Percentiles rank a stretch among this genome's conserved stretches.
These are phyloP conservation scores for Paedocypris micromegethes DNA, from an alignment of 2,797 vertebrate genomes.

Conservation along the genomic window DNA sequence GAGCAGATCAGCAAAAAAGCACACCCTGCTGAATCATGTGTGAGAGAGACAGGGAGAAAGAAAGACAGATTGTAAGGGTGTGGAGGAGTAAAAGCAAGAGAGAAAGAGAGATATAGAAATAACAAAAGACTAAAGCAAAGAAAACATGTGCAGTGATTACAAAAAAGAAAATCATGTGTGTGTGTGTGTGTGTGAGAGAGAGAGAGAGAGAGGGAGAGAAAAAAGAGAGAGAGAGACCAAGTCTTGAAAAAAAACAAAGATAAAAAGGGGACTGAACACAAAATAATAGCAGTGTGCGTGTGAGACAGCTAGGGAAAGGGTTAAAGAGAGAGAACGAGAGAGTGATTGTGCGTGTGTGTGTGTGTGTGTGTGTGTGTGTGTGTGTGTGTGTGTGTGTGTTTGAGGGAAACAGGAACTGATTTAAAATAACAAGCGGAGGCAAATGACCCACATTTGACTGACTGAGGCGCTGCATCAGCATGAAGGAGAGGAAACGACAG, in stretches of 20 bases:
- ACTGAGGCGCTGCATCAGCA: neutral
- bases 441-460: constrained; percentile 40
- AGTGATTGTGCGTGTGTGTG: constrained; percentile 15
- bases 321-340: constrained; percentile 5
- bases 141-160: too few relatives aligned
- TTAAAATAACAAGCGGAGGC: constrained; percentile 29
- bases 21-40: too few relatives aligned
- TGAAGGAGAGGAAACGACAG: neutral
- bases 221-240: constrained; percentile 7
- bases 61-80: too few relatives aligned
- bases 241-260: too few relatives aligned
- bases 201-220: constrained; percentile 6
- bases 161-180: too few relatives aligned
- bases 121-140: too few relatives aligned
- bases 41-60: too few relatives aligned
- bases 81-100: too few relatives aligned
- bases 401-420: constrained; percentile 3
- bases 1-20: too few relatives aligned
- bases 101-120: too few relatives aligned
- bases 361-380: neutral
- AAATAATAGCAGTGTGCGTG: neutral
- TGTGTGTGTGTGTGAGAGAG: too few relatives aligned
- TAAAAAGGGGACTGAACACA: constrained; percentile 1
- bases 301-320: constrained; percentile 4
- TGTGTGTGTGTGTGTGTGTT: neutral